A percentile compares a stretch with the other conserved stretches of the same genome.
Conservation (phyloP, 2,888 invertebrate species). For the Mycalesis mineus region DNA sequence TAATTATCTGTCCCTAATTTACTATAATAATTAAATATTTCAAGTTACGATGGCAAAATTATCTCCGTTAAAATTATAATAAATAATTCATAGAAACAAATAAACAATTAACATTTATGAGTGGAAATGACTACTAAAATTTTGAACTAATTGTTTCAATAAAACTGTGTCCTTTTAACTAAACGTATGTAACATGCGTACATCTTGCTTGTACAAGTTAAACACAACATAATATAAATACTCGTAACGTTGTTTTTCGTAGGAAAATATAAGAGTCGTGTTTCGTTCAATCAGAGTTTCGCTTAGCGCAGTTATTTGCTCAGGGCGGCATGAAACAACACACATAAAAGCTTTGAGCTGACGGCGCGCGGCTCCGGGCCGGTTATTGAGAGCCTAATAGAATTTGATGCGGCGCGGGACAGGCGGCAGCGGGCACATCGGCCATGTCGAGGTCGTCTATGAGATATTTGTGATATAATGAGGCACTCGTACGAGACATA, state of each 20-base stretch:
- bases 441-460: background rate
- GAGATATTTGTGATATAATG: background rate
- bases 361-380: background rate
- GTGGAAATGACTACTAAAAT: too few species aligned
- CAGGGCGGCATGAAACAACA: background rate
- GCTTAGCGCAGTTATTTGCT: background rate
- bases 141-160: too few species aligned
- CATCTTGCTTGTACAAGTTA: too few species aligned
- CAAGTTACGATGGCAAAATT: too few species aligned
- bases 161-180: too few species aligned
- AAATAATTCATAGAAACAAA: too few species aligned
- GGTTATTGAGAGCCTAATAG: conserved; percentile 4
- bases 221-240: too few species aligned
- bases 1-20: too few species aligned
- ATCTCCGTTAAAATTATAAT: too few species aligned
- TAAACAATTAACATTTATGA: too few species aligned
- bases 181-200: too few species aligned
- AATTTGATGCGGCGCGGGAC: conserved; percentile 4
- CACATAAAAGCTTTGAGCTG: background rate
- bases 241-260: background rate
- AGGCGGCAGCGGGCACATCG: background rate
- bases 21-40: too few species aligned
- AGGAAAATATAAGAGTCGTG: background rate
- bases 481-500: background rate
- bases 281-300: background rate